Evolutionary conservation across 2,113 vertebrate genomes (phyloP).

Genomic region (Diadophis punctatus): DNA sequence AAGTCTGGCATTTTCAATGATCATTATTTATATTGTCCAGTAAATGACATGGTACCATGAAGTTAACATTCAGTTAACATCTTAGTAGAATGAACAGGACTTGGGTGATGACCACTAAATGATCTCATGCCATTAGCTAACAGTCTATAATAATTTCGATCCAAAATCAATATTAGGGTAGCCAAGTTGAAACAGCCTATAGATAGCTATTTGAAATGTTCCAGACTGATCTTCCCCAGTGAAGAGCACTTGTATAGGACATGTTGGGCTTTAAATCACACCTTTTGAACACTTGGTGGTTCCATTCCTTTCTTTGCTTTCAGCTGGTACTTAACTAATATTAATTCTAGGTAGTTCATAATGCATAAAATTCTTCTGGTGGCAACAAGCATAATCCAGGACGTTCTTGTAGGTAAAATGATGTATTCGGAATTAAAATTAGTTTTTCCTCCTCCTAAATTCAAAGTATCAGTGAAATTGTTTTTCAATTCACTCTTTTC

Average conservation of each 20-base stretch:
- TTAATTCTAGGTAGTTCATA: conserved; percentile 10
- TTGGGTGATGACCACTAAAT: neutral
- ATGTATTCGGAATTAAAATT: neutral
- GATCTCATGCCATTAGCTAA: neutral
- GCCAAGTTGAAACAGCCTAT: neutral
- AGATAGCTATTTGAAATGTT: neutral
- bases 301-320: neutral
- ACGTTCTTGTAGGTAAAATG: neutral
- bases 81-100: neutral
- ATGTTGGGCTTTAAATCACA: neutral
- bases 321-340: neutral
- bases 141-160: neutral
- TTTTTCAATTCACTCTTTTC: neutral
- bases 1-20: neutral
- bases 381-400: neutral
- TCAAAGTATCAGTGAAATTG: neutral
- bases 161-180: neutral
- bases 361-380: conserved; percentile 1
- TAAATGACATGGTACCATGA: neutral
- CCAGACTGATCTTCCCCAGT: neutral
- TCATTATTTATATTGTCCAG: neutral
- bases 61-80: neutral
- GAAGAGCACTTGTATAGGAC: neutral
- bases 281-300: neutral
- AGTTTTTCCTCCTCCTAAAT: neutral